A percentile compares a stretch with the other conserved stretches of the same genome.
phyloP scores from a whole-genome alignment of 2,113 vertebrate species.

The Centropus bengalensis region DNA sequence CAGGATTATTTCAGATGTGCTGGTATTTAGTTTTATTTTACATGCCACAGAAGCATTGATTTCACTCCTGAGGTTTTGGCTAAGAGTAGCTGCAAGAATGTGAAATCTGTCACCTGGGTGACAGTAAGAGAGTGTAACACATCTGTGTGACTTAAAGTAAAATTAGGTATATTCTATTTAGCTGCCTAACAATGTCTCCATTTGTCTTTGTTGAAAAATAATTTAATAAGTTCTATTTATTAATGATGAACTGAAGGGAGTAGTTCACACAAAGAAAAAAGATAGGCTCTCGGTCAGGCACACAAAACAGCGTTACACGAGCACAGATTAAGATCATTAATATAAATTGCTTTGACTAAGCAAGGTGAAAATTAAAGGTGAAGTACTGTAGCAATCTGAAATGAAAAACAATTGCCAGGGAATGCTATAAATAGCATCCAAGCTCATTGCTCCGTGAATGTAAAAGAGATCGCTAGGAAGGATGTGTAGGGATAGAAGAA shows the following conservation, averaged over 20 bases:
- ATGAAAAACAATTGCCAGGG: background rate
- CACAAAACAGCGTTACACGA: background rate
- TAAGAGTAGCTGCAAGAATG: background rate
- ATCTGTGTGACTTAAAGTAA: background rate
- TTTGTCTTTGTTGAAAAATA: background rate
- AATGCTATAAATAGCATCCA: slow-evolving; percentile 1
- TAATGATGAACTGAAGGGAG: background rate
- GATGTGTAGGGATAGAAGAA: background rate
- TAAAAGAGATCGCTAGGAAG: background rate
- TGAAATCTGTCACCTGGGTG: background rate
- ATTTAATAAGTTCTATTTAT: background rate
- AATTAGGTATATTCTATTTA: background rate
- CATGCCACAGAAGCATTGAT: background rate
- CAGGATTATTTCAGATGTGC: background rate
- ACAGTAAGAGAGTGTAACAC: background rate
- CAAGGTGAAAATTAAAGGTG: slow-evolving; percentile 29
- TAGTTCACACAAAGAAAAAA: background rate
- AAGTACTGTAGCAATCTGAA: background rate
- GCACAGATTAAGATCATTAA: background rate
- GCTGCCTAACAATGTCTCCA: background rate
- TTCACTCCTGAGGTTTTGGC: background rate
- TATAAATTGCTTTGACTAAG: background rate
- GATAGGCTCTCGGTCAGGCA: background rate
- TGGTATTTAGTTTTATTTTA: background rate
- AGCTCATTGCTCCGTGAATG: background rate